These are phyloP conservation scores for Petrocephalus sullivani DNA, from an alignment of 2,797 vertebrate species.

Conservation along the genomic window DNA sequence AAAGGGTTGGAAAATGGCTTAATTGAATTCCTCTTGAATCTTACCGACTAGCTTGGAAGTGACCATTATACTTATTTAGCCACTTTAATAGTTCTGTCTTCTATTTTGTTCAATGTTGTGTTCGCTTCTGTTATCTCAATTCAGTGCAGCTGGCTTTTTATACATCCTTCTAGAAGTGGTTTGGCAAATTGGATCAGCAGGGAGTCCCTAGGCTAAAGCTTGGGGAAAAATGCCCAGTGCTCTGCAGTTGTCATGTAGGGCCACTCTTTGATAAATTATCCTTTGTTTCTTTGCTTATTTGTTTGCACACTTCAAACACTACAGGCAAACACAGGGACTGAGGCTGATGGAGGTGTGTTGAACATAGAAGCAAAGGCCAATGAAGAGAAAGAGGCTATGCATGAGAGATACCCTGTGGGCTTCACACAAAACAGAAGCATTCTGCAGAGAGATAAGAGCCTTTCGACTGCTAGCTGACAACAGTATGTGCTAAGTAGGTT, in stretches of 20 bases:
- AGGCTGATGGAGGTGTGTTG: background rate
- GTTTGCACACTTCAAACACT: background rate
- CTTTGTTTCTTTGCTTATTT: background rate
- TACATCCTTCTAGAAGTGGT: background rate
- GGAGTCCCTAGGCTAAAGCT: background rate
- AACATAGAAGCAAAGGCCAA: background rate
- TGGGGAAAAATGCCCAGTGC: background rate
- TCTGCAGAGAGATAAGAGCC: background rate
- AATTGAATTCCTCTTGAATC: background rate
- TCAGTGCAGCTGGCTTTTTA: background rate
- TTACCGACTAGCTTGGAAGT: background rate
- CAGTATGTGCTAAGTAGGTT: background rate
- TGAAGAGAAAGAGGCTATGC: background rate
- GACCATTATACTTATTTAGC: background rate
- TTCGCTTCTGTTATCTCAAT: background rate
- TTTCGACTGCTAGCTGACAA: background rate
- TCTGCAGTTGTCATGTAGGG: background rate
- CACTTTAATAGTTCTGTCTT: background rate
- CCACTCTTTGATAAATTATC: slow-evolving; percentile 7
- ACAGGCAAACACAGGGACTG: background rate
- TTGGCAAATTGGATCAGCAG: slow-evolving; percentile 14
- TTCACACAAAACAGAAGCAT: background rate
- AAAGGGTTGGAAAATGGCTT: background rate
- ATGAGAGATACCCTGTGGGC: background rate
- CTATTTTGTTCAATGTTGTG: background rate